Percentiles rank a stretch among this genome's conserved stretches.
phyloP scores from a whole-genome alignment of 2,888 invertebrate genomes.

The Cataglyphis rosenhaueri region DNA sequence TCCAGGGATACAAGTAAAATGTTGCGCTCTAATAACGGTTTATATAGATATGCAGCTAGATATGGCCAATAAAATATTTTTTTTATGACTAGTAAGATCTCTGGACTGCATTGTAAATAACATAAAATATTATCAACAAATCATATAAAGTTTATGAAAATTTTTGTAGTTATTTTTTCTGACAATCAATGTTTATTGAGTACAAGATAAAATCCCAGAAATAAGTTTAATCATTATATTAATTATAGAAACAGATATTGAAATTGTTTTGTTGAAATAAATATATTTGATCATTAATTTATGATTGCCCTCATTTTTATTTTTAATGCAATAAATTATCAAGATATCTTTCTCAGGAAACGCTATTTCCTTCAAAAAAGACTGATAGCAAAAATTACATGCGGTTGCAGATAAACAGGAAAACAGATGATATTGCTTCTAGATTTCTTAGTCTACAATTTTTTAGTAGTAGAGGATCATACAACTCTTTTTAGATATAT shows the following conservation, averaged over 20 bases:
- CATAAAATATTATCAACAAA: neutral
- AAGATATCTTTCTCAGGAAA: conserved; percentile 59
- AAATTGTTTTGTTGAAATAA: neutral
- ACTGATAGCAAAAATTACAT: conserved; percentile 15
- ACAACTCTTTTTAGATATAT: neutral
- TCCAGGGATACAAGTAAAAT: conserved; percentile 34
- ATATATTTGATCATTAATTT: neutral
- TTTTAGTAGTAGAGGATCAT: conserved; percentile 1
- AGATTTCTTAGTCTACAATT: neutral
- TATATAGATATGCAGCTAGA: neutral
- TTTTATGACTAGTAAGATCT: neutral
- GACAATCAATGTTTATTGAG: neutral
- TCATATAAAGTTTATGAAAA: neutral
- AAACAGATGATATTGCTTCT: neutral
- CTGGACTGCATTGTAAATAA: neutral
- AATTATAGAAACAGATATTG: neutral
- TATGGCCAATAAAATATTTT: neutral
- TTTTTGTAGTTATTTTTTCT: neutral
- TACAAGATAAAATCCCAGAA: neutral
- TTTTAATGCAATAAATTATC: conserved; percentile 59
- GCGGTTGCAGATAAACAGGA: conserved; percentile 20
- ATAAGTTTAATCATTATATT: neutral
- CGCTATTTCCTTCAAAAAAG: conserved; percentile 54
- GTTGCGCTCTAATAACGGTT: conserved; percentile 21
- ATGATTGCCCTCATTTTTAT: conserved; percentile 30